Percentiles rank a stretch among this genome's conserved stretches.
Conservation (phyloP, 2,888 invertebrate genomes). For the Hesperia comma region DNA sequence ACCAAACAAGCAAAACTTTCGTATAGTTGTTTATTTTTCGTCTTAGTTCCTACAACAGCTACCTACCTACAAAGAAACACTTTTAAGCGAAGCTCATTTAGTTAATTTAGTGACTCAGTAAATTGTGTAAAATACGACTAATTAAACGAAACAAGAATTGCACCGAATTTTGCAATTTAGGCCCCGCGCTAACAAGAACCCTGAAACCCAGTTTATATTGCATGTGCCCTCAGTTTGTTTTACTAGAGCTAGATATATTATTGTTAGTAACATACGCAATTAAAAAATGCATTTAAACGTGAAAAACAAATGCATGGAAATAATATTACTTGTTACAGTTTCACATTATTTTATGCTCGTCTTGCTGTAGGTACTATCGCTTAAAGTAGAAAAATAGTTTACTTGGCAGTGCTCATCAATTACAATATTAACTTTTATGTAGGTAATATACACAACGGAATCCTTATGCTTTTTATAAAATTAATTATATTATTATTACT, state of each 20-base stretch:
- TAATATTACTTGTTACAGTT: background rate
- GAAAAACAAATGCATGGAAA: background rate
- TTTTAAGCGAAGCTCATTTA: background rate
- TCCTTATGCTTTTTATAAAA: too few relatives aligned
- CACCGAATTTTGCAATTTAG: constrained; percentile 30
- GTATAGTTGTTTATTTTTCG: too few relatives aligned
- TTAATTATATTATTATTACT: too few relatives aligned
- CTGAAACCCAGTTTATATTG: constrained; percentile 24
- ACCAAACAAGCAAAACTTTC: too few relatives aligned
- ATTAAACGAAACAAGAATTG: constrained; percentile 32
- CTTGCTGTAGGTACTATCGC: too few relatives aligned
- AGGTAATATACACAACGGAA: too few relatives aligned
- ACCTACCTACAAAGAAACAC: background rate
- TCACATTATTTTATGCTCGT: too few relatives aligned
- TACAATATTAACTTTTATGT: too few relatives aligned
- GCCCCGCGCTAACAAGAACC: constrained; percentile 21
- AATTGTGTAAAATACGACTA: constrained; percentile 29
- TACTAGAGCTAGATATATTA: constrained; percentile 12
- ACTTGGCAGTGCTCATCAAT: too few relatives aligned
- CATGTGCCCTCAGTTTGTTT: constrained; percentile 16
- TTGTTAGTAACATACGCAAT: background rate
- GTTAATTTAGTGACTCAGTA: constrained; percentile 18
- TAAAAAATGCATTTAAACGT: background rate
- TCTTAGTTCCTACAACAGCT: too few relatives aligned
- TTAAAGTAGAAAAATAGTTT: too few relatives aligned